These are phyloP conservation scores for Alosa sapidissima DNA, from an alignment of 2,797 vertebrate species.

Conservation along the genomic window DNA sequence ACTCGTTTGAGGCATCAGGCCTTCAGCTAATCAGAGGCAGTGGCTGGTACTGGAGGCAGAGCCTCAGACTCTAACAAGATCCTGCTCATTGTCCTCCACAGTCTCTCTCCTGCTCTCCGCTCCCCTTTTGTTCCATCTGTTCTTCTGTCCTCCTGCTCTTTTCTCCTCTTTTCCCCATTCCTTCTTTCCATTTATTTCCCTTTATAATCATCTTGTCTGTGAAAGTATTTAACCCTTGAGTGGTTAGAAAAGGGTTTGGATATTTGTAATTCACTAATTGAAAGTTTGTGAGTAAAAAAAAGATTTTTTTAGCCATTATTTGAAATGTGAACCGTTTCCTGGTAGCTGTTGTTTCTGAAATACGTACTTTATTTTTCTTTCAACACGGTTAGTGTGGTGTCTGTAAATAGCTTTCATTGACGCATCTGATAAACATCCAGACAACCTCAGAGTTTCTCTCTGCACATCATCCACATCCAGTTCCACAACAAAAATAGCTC, in stretches of 20 bases:
- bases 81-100: neutral
- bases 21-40: constrained; percentile 20
- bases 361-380: neutral
- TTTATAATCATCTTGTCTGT: neutral
- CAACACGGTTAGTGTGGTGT: neutral
- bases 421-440: neutral
- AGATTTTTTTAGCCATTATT: neutral
- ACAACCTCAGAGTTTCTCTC: neutral
- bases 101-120: neutral
- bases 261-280: neutral
- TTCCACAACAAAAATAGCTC: neutral
- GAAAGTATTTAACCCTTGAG: neutral
- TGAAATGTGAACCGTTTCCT: neutral
- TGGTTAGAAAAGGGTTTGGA: neutral
- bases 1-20: constrained; percentile 21
- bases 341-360: neutral
- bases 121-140: too few relatives aligned
- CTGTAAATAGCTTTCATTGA: neutral
- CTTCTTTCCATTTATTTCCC: neutral
- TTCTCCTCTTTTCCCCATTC: neutral
- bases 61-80: neutral
- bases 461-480: constrained; percentile 11
- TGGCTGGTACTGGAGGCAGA: neutral
- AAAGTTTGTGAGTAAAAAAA: neutral
- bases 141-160: neutral